phyloP scores from a whole-genome alignment of 2,113 vertebrate species.

The Cricetomys ansorgei region DNA sequence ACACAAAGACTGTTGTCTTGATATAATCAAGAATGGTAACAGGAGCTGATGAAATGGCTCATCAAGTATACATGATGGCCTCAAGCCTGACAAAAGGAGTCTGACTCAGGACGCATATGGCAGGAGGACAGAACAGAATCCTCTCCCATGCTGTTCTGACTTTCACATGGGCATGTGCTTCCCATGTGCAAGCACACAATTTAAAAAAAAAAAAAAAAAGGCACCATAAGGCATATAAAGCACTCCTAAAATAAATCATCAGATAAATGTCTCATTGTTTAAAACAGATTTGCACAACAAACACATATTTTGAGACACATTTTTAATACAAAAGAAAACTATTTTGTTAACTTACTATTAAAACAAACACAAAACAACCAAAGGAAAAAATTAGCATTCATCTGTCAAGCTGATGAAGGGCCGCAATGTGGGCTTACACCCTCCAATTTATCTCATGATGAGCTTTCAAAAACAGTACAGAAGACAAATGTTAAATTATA shows the following conservation, averaged over 20 bases:
- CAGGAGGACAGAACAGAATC: neutral
- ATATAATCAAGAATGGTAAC: neutral
- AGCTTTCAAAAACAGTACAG: slow-evolving; percentile 29
- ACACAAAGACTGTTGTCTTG: neutral
- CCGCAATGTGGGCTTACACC: neutral
- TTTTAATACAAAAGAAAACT: slow-evolving; percentile 38
- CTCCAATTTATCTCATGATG: neutral
- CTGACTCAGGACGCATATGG: neutral
- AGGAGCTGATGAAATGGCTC: neutral
- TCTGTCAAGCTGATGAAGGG: neutral
- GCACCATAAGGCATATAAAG: neutral
- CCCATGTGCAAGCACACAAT: neutral
- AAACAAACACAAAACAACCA: slow-evolving; percentile 36
- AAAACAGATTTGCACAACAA: slow-evolving; percentile 23
- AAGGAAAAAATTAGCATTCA: neutral
- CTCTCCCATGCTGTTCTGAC: neutral
- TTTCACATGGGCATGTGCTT: neutral
- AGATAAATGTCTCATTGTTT: slow-evolving; percentile 5
- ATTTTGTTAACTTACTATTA: slow-evolving; percentile 20
- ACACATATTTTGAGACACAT: neutral
- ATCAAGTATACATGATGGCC: neutral
- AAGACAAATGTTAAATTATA: neutral
- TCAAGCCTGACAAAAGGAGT: neutral
- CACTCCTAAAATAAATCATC: slow-evolving; percentile 14
- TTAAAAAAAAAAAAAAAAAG: neutral